Evolutionary conservation across 2,113 vertebrate genomes (phyloP).

Genomic region (Notothenia rossii): DNA sequence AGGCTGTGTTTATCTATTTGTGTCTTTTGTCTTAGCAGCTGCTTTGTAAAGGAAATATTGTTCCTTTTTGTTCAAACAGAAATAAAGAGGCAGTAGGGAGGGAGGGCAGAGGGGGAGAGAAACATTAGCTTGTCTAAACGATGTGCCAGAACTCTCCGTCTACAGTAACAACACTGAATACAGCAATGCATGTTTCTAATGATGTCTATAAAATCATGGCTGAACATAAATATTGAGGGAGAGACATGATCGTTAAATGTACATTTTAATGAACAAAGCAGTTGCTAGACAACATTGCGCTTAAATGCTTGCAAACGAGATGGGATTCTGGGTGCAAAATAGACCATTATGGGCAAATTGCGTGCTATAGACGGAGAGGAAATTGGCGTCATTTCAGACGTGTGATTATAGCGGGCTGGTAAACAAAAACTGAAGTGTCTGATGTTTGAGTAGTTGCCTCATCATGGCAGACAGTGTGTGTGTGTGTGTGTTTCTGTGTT

Average conservation of each 20-base stretch:
- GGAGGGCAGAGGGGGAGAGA: slow-evolving; percentile 3
- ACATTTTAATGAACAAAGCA: slow-evolving; percentile 4
- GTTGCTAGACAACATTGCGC: neutral
- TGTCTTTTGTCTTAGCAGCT: slow-evolving; percentile 65
- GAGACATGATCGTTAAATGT: neutral
- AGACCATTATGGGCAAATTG: neutral
- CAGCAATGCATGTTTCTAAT: slow-evolving; percentile 9
- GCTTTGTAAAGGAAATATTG: slow-evolving; percentile 46
- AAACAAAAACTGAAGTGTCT: slow-evolving; percentile 1
- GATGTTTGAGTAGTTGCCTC: slow-evolving; percentile 10
- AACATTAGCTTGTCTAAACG: slow-evolving; percentile 47
- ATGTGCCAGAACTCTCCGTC: slow-evolving; percentile 30
- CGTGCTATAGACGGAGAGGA: neutral
- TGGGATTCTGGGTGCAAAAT: neutral
- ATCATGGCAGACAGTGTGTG: neutral
- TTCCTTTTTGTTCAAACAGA: slow-evolving; percentile 25
- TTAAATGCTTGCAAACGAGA: neutral
- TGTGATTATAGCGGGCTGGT: neutral
- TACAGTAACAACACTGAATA: slow-evolving; percentile 25
- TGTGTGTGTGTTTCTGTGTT: slow-evolving; percentile 3
- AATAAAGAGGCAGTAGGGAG: slow-evolving; percentile 47
- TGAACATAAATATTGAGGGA: slow-evolving; percentile 19
- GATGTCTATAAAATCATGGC: slow-evolving; percentile 13
- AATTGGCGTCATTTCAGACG: neutral
- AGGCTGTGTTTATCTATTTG: slow-evolving; percentile 20